Conservation (phyloP, 2,797 vertebrate species). For the Tiaroga cobitis region DNA sequence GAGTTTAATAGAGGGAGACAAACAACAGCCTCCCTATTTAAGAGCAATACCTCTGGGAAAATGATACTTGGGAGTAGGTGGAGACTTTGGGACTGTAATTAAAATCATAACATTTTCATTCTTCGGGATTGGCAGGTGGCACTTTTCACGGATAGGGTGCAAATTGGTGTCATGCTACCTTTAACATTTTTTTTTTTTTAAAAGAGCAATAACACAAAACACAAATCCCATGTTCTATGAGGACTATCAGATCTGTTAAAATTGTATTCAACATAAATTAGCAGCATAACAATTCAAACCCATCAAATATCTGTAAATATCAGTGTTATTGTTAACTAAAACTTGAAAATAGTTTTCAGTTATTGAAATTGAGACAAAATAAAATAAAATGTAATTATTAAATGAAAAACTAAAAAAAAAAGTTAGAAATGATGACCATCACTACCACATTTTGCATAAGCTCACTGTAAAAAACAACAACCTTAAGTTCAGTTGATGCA, state of each 20-base stretch:
- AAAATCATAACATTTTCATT: background rate
- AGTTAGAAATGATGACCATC: too few species aligned
- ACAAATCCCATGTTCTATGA: background rate
- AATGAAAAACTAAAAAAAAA: too few species aligned
- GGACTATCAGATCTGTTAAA: background rate
- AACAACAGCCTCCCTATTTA: constrained; percentile 15
- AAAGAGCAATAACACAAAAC: background rate
- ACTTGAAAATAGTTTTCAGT: background rate
- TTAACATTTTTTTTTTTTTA: background rate
- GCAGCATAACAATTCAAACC: background rate
- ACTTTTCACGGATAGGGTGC: background rate
- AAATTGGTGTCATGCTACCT: background rate
- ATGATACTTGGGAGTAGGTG: constrained; percentile 19
- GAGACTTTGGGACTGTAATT: background rate
- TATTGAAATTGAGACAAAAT: background rate
- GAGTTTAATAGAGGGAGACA: constrained; percentile 12
- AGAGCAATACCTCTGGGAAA: background rate
- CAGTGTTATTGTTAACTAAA: background rate
- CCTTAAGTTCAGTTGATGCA: background rate
- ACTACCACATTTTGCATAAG: background rate
- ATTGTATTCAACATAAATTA: background rate
- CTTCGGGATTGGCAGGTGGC: background rate
- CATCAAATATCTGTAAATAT: background rate
- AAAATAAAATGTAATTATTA: background rate
- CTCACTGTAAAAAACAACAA: too few species aligned